Percentiles rank a stretch among this genome's conserved stretches.
Conservation (phyloP, 2,888 invertebrate genomes). For the Sesamia inferens region DNA sequence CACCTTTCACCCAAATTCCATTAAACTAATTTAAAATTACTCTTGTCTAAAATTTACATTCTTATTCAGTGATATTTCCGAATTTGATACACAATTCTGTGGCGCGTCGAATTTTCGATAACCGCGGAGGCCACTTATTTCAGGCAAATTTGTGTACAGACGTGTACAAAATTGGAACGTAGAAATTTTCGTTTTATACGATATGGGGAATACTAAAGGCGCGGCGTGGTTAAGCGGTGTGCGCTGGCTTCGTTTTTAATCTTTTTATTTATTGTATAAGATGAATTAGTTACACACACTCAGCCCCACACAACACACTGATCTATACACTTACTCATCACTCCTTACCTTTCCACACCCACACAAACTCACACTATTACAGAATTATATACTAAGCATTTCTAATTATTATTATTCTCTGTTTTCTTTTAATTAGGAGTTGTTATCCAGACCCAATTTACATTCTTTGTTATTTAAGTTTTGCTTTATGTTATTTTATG, state of each 20-base stretch:
- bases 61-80: conserved; percentile 50
- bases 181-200: conserved; percentile 60
- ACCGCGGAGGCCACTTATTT: conserved; percentile 79
- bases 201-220: conserved; percentile 42
- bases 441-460: no score
- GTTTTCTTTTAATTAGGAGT: no score
- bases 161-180: conserved; percentile 79
- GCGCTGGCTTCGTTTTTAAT: conserved; percentile 36
- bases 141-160: conserved; percentile 79
- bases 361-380: no score
- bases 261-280: conserved; percentile 8
- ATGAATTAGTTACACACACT: no score
- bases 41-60: conserved; percentile 21
- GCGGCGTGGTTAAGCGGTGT: conserved; percentile 22
- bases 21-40: conserved; percentile 43
- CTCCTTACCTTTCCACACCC: no score
- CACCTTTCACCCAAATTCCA: conserved; percentile 1
- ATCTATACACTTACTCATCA: no score
- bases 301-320: no score
- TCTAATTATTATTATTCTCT: no score
- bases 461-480: no score
- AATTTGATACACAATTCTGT: conserved; percentile 68
- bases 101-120: conserved; percentile 77
- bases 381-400: no score
- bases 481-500: no score